Percentiles rank a stretch among this genome's conserved stretches.
phyloP scores from a whole-genome alignment of 2,113 vertebrate species.

The Ellobius talpinus region DNA sequence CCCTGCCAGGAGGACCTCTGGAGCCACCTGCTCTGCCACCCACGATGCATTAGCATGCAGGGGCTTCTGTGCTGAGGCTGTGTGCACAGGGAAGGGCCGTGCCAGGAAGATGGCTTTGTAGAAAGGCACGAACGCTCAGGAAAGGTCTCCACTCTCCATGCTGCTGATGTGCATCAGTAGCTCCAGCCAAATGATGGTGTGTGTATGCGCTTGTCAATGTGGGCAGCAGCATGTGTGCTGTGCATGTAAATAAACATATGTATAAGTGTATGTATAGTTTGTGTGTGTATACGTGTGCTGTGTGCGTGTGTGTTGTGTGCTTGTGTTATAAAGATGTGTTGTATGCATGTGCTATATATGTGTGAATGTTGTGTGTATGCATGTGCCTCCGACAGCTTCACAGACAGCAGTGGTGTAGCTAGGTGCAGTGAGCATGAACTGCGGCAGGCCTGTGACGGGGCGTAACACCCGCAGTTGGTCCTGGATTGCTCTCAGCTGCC shows the following conservation, averaged over 20 bases:
- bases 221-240: not conserved
- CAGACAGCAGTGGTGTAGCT: not conserved
- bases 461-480: not conserved
- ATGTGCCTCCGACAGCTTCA: not conserved
- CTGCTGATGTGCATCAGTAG: not conserved
- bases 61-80: constrained; percentile 61
- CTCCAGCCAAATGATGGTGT: not conserved
- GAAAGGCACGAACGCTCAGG: constrained; percentile 55
- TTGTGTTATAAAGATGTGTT: not conserved
- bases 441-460: not conserved
- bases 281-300: not conserved
- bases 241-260: not conserved
- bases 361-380: not conserved
- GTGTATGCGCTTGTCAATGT: not conserved
- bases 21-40: constrained; percentile 59
- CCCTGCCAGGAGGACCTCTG: constrained; percentile 29
- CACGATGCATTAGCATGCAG: constrained; percentile 68
- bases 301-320: too few species aligned
- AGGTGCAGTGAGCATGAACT: rapidly evolving
- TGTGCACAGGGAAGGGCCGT: constrained; percentile 60
- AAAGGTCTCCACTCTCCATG: not conserved
- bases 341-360: not conserved
- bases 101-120: constrained; percentile 66
- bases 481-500: rapidly evolving
- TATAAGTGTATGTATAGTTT: not conserved